phyloP scores from a whole-genome alignment of 2,113 vertebrate genomes.

The Boleophthalmus pectinirostris region DNA sequence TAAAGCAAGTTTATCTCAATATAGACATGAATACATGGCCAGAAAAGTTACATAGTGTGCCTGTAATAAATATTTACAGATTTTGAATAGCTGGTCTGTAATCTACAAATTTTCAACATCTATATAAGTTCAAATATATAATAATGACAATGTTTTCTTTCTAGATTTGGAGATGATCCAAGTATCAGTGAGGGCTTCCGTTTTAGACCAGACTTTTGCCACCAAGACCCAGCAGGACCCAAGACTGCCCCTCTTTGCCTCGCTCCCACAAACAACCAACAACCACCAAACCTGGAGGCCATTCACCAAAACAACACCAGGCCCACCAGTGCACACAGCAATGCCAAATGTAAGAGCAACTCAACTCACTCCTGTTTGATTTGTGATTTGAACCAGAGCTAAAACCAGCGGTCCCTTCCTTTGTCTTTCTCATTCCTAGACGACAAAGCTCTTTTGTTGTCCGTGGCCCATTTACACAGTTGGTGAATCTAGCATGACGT shows the following conservation, averaged over 20 bases:
- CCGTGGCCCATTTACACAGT: conserved; percentile 47
- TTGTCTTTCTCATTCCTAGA: conserved; percentile 46
- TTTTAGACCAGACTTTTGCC: conserved; percentile 41
- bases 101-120: too few species aligned
- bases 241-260: conserved; percentile 17
- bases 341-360: conserved; percentile 53
- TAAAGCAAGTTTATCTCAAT: too few species aligned
- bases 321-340: conserved; percentile 48
- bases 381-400: conserved; percentile 54
- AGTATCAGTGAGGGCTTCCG: conserved; percentile 30
- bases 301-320: conserved; percentile 47
- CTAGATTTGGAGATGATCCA: conserved; percentile 58
- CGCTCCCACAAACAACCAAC: conserved; percentile 47
- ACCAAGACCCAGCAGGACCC: conserved; percentile 51
- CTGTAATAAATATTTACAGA: too few species aligned
- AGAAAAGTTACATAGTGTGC: too few species aligned
- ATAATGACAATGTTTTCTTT: conserved; percentile 1
- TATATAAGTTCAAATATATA: too few species aligned
- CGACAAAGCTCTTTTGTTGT: conserved; percentile 61
- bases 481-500: conserved; percentile 23
- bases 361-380: conserved; percentile 36
- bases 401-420: conserved; percentile 2
- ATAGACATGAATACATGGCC: too few species aligned
- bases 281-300: conserved; percentile 45
- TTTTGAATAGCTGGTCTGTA: too few species aligned